Conservation (phyloP, 1,140 invertebrate species). For the Latrodectus geometricus region DNA sequence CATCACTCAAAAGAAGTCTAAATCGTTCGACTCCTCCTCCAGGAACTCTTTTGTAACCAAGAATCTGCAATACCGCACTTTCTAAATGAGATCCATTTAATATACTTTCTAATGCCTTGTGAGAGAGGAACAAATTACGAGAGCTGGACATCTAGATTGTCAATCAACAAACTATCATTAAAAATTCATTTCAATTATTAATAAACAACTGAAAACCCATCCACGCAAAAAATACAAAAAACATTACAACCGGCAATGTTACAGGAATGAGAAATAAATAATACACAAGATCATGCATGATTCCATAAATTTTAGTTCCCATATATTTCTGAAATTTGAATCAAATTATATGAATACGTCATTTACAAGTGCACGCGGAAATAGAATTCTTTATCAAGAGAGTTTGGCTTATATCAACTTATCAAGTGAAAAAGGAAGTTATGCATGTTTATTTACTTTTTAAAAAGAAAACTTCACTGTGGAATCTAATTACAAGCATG, state of each 20-base stretch:
- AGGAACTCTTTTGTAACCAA: conserved; percentile 49
- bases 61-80: conserved; percentile 14
- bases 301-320: neutral
- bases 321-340: neutral
- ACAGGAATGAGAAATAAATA: conserved; percentile 56
- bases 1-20: conserved; percentile 39
- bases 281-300: conserved; percentile 49
- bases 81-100: neutral
- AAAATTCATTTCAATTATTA: conserved; percentile 53
- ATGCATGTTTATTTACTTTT: too few relatives aligned
- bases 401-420: too few relatives aligned
- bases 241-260: conserved; percentile 59
- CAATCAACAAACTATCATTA: too few relatives aligned
- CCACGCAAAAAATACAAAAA: conserved; percentile 62
- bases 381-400: too few relatives aligned
- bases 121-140: neutral
- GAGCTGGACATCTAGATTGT: too few relatives aligned
- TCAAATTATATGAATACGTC: too few relatives aligned
- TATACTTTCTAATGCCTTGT: conserved; percentile 4
- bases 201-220: conserved; percentile 64
- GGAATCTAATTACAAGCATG: too few relatives aligned
- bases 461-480: too few relatives aligned
- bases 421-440: too few relatives aligned
- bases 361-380: too few relatives aligned
- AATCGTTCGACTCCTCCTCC: neutral